Evolutionary conservation across 2,113 vertebrate genomes (phyloP), one percentile per base, ranked within the genome.

Genomic region (Promerops cafer): DNA sequence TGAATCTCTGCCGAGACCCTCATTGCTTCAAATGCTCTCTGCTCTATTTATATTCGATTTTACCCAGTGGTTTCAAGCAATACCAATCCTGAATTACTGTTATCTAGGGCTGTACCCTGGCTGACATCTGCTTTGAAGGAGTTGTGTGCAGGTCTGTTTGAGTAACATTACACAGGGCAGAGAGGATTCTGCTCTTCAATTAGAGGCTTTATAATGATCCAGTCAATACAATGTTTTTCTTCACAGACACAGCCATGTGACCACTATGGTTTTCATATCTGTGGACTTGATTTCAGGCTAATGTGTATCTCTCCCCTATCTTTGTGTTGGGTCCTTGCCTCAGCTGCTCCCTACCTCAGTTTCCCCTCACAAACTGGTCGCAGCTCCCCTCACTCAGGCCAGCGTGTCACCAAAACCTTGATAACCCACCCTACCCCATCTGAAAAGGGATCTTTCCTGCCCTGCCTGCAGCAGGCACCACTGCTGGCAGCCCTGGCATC

Each of bases 31-130:
- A 10, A 93, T 76, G 47, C 76, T 93, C 85, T 90, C 90, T 96
- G 90, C 71, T 95, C 85, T 90, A 80, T 86, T 93, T 95, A 59
- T 75, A 60, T 90, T 92, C 93, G 71, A 90, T 83, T 90, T 95
- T 93, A 83, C 76, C 44, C 79, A 86, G 79, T 31, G 64, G 56
- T 95, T 96, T 88, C 76, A 78, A 83, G 83, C 56, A 78, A 88
- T 93, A 60, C 85, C 78, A 64, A 88, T 93, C 37, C 68, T 78
- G 44, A 96, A 81, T 37, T 52, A 50, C 52, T 93, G 92, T 64
- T 95, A 90, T 94, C 52, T 75, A 91, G 35, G 59, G 83, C 79
- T 86, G 60, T 70, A 84, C 49, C 47, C 90, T 83, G 79, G 30
- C 72, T 93, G 89, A 94, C 79, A 83, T 81, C 75, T 81, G 76